Evolutionary conservation across 2,797 vertebrate genomes (phyloP), one percentile per base, ranked within the genome.

Genomic region (Sebastes steindachneri): DNA sequence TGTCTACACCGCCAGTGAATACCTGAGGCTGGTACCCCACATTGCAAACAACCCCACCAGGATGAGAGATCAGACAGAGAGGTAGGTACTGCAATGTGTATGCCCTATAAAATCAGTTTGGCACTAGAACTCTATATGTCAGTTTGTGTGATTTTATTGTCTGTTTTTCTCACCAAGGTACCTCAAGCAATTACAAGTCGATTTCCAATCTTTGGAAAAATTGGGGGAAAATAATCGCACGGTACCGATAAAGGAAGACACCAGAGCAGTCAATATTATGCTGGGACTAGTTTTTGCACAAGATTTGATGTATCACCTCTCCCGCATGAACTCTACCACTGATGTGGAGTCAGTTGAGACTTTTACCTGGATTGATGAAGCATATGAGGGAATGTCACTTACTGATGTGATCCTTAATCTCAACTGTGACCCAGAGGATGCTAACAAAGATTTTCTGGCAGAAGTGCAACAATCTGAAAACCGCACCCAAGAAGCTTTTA

Each of bases 1-100:
- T 3, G 64, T 83, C 55, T 23, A 72, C 69, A 87, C 79, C 0
- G 7, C 66, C 68, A 87, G 84, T 17, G 53, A 73, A 17, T 88
- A 79, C 35, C 70, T 87, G 48, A 79, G 81, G 51, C 70, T 83
- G 60, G 77, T 87, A 23, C 85, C 85, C 26, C n/a, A 83, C 65
- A 83, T 87, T 9, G 77, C 80, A 21, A 88, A 87, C 78, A 89
- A 82, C 25, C 73, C 87, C 11, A 60, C 5, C n/a, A 79, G 68
- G 63, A 88, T 88, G 84, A 82, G 2, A 65, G 23, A 78, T 17
- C 65, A 73, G 72, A 37, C 72, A 53, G 25, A 76, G 54, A 86
- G 78, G 73, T 87, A 75, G 15, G 59, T 17, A 12, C 4, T 29
- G 23, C 26, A 31, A 19, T 71, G 15, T 35, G 28, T 25, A 2